A percentile compares a stretch with the other conserved stretches of the same genome.
Evolutionary conservation across 2,888 invertebrate genomes (phyloP).

Genomic region (Nasonovia ribisnigri): DNA sequence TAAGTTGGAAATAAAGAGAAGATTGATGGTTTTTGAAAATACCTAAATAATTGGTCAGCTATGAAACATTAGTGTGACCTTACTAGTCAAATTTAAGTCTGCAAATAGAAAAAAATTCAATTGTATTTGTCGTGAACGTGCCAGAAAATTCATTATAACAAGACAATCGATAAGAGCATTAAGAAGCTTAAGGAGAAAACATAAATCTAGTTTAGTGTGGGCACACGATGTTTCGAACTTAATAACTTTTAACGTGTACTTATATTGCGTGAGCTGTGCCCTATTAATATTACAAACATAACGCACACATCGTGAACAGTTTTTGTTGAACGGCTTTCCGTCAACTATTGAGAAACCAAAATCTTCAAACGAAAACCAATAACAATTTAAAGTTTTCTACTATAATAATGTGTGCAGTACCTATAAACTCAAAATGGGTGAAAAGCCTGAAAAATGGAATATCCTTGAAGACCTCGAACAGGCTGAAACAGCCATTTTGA

Average conservation of each 20-base stretch:
- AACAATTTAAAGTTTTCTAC: not conserved
- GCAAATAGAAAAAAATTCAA: not conserved
- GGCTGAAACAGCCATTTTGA: not conserved
- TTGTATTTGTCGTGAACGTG: not conserved
- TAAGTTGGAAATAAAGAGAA: not conserved
- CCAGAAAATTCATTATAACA: conserved; percentile 33
- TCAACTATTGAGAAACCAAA: not conserved
- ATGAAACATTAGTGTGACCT: not conserved
- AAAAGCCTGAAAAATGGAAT: not conserved
- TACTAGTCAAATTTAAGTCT: not conserved
- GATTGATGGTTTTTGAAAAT: not conserved
- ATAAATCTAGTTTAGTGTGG: conserved; percentile 44
- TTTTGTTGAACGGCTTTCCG: not conserved
- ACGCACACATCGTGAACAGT: not conserved
- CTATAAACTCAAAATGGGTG: not conserved
- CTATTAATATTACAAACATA: conserved; percentile 14
- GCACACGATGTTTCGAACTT: not conserved
- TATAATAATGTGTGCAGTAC: not conserved
- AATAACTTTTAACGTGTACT: conserved; percentile 35
- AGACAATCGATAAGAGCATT: conserved; percentile 53
- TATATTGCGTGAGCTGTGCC: not conserved
- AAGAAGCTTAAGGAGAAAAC: conserved; percentile 21
- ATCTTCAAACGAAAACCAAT: not conserved
- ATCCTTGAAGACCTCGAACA: not conserved
- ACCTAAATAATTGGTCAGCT: not conserved